These are phyloP conservation scores for Acromyrmex heyeri DNA, from an alignment of 1,140 invertebrate species.

Conservation along the genomic window DNA sequence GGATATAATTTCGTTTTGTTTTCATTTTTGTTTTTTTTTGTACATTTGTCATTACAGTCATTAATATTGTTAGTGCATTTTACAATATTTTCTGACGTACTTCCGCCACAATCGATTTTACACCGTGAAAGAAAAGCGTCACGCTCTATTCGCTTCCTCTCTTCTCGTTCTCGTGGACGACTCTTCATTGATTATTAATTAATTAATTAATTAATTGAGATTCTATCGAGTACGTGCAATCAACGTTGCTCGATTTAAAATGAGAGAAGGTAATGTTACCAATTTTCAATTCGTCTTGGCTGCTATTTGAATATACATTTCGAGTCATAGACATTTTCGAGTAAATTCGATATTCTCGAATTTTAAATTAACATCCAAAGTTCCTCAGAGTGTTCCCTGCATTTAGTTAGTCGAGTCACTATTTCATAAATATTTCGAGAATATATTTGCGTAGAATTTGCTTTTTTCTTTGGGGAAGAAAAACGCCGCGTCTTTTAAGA, in stretches of 20 bases:
- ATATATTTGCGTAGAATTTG: constrained; percentile 31
- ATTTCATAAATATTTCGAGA: constrained; percentile 21
- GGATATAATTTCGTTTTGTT: constrained; percentile 27
- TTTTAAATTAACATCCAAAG: constrained; percentile 30
- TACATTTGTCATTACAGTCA: constrained; percentile 67
- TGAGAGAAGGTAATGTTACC: not conserved
- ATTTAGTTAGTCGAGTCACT: constrained; percentile 7
- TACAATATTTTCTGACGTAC: constrained; percentile 66
- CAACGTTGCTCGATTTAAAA: constrained; percentile 15
- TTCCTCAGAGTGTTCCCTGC: constrained; percentile 39
- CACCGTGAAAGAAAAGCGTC: constrained; percentile 44
- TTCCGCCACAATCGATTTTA: constrained; percentile 39
- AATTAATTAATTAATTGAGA: constrained; percentile 32
- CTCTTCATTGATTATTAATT: constrained; percentile 1
- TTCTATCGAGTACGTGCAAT: constrained; percentile 8
- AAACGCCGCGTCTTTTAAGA: not conserved
- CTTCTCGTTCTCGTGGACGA: constrained; percentile 45
- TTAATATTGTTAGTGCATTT: constrained; percentile 74
- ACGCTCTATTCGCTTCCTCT: constrained; percentile 23
- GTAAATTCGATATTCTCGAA: constrained; percentile 19
- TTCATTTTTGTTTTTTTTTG: constrained; percentile 47
- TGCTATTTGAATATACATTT: not conserved
- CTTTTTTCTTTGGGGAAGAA: constrained; percentile 8
- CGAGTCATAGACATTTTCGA: constrained; percentile 7
- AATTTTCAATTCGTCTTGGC: not conserved